phyloP scores from a whole-genome alignment of 2,888 invertebrate species.

The Agrochola macilenta region DNA sequence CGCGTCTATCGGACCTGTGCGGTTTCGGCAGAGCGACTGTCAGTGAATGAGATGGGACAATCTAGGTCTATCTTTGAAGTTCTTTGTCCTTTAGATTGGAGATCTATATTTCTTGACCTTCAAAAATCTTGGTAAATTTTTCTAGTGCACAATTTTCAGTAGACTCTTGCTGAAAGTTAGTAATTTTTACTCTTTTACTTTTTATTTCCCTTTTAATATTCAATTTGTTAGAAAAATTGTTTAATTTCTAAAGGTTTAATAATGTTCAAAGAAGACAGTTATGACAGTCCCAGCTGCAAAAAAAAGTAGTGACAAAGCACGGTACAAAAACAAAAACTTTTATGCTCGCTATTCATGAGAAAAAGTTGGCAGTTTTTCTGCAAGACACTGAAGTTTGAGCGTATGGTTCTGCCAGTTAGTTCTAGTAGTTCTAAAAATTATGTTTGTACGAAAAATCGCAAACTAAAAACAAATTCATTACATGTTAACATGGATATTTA shows the following conservation, averaged over 20 bases:
- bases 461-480: background rate
- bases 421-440: background rate
- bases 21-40: too few species aligned
- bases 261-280: background rate
- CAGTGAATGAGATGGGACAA: background rate
- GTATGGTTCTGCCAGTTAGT: background rate
- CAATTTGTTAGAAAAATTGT: background rate
- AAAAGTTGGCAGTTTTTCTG: slow-evolving; percentile 4
- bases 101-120: background rate
- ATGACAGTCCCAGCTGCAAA: slow-evolving; percentile 10
- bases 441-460: background rate
- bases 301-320: slow-evolving; percentile 14
- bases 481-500: too few species aligned
- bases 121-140: background rate
- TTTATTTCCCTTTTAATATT: background rate
- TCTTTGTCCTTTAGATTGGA: background rate
- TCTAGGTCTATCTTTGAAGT: background rate
- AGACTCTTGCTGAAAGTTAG: background rate
- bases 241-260: background rate
- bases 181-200: background rate
- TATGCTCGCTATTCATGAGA: background rate
- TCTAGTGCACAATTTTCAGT: background rate
- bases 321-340: slow-evolving; percentile 13
- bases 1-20: too few species aligned
- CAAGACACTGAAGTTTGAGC: background rate